phyloP scores from a whole-genome alignment of 2,113 vertebrate genomes.

The Struthidea cinerea region DNA sequence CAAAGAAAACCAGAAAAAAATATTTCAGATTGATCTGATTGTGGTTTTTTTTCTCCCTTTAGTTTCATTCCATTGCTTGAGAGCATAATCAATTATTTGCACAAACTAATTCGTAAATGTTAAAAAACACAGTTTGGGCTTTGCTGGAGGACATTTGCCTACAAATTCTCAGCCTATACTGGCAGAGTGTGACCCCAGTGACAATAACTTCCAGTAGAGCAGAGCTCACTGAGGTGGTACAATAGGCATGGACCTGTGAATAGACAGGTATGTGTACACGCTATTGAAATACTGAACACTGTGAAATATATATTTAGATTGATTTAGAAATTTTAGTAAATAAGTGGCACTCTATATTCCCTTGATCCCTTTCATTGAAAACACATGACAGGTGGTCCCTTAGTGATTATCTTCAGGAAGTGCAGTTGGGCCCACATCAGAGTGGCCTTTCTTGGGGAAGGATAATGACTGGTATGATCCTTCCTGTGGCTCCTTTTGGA shows the following conservation, averaged over 20 bases:
- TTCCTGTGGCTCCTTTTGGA: background rate
- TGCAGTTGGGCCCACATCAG: background rate
- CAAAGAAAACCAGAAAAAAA: background rate
- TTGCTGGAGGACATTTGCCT: background rate
- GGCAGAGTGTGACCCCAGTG: background rate
- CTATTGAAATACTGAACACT: background rate
- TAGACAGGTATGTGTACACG: background rate
- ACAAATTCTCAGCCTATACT: background rate
- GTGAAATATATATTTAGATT: background rate
- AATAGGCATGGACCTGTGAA: background rate
- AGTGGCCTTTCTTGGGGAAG: background rate
- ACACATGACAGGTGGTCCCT: background rate
- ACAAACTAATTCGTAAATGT: background rate
- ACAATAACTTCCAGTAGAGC: background rate
- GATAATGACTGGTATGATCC: background rate
- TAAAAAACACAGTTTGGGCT: background rate
- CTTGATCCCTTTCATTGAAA: background rate
- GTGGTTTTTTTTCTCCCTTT: rapidly evolving
- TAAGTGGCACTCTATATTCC: background rate
- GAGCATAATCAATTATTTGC: background rate
- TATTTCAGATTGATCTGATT: background rate
- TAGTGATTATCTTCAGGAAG: background rate
- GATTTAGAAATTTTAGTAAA: background rate
- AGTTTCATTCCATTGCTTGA: background rate
- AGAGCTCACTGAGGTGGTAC: background rate